These are phyloP conservation scores for human DNA, from an alignment of 2,113 vertebrate species.

Conservation along the genomic window GRCh38 chr5:148508001-148508500, in stretches of 20 bases:
- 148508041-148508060: background rate
- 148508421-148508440: background rate
- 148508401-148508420: background rate
- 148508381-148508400: background rate
- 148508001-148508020: background rate
- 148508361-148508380: background rate
- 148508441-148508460: background rate
- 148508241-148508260: constrained; percentile 39
- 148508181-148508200: constrained; percentile 49
- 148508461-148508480: background rate
- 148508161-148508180: constrained; percentile 53
- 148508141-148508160: constrained; percentile 44
- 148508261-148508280: background rate
- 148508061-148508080: background rate
- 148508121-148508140: background rate
- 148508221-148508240: constrained; percentile 35
- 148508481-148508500: background rate
- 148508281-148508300: background rate
- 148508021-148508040: background rate
- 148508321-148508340: background rate
- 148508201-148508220: constrained; percentile 33
- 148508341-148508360: background rate
- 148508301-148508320: constrained; percentile 13
- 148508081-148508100: constrained; percentile 42
- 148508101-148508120: background rate